Base-by-base conservation (phyloP, 2,797 vertebrate genomes). In the Hirundo rustica region DNA sequence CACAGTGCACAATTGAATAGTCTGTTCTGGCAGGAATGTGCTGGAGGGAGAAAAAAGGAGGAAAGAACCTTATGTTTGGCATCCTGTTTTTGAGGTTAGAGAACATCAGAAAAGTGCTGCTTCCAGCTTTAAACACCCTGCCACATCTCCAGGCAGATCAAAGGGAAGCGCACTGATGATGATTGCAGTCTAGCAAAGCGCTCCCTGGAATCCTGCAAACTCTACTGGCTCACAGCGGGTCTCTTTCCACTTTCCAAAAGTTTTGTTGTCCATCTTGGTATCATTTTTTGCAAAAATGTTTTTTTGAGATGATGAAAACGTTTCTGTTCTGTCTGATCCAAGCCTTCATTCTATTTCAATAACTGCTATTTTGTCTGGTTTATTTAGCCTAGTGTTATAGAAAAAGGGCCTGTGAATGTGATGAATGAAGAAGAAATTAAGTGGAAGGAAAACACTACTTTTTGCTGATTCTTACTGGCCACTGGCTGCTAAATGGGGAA, bases 21-120 rank as follows among this genome's bases (percentile, higher is more conserved):
- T 54, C 70, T 95, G 84, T 60, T 87, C 58, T 96, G 85, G 70
- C 84, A 88, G 77, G 68, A 97, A 93, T 57, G 92, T 72, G 60
- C 77, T 92, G 67, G 62, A 96, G 67, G 88, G 58, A 61, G 90
- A 79, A 90, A 89, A 88, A 78, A 74, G 62, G 22, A 82, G 54
- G 54, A 48, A 84, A 84, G 92, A 92, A 15, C 34, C 79, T 76
- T 95, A 78, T 82, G 73, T 84, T 88, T 48, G 53, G 58, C 80
- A 95, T 89, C 80, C 88, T 71, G 80, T 81, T 96, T 95, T 85
- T 80, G 90, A 95, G 92, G 90, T 91, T 95, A 94, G 67, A 88
- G 84, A 91, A 95, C 94, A 85, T 71, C 48, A 73, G 82, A 68
- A 78, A 97, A 93, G 53, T 88, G 79, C 92, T 78, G 45, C 88